Evolutionary conservation across 2,113 vertebrate species (phyloP).

Genomic region (Paralichthys olivaceus): DNA sequence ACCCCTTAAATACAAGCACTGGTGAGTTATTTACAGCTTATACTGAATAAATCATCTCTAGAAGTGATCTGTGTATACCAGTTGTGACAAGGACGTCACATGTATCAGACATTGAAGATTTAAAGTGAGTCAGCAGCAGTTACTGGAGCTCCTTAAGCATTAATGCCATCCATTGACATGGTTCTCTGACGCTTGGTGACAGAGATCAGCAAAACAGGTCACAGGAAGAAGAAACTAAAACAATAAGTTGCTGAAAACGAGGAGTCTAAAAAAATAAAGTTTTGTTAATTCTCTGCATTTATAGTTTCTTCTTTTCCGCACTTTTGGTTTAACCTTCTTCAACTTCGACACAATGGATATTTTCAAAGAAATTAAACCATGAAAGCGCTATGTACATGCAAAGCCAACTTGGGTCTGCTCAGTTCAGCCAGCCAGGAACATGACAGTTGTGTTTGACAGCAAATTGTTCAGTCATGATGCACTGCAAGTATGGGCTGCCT

Average conservation of each 20-base stretch:
- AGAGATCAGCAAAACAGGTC: conserved; percentile 55
- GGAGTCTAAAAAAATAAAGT: conserved; percentile 87
- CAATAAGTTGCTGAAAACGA: conserved; percentile 64
- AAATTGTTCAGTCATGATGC: conserved; percentile 80
- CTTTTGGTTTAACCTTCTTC: conserved; percentile 80
- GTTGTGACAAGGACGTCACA: conserved; percentile 60
- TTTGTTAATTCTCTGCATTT: conserved; percentile 84
- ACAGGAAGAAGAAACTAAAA: conserved; percentile 62
- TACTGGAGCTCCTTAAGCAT: conserved; percentile 68
- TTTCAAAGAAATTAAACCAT: conserved; percentile 74
- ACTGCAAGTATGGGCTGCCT: conserved; percentile 88
- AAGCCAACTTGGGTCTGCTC: conserved; percentile 64
- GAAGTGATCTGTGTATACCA: conserved; percentile 64
- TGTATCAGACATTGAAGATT: conserved; percentile 53
- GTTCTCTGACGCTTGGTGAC: conserved; percentile 59
- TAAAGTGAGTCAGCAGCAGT: conserved; percentile 64
- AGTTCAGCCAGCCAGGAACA: conserved; percentile 62
- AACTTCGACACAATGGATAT: conserved; percentile 69
- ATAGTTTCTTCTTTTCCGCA: conserved; percentile 65
- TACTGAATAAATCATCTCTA: conserved; percentile 57
- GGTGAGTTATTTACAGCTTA: conserved; percentile 79
- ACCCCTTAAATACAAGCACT: conserved; percentile 68
- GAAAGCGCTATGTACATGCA: conserved; percentile 82
- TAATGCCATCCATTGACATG: conserved; percentile 64
- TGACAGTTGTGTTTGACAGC: conserved; percentile 41